phyloP scores from a whole-genome alignment of 2,113 vertebrate species.

The Anolis sagrei region DNA sequence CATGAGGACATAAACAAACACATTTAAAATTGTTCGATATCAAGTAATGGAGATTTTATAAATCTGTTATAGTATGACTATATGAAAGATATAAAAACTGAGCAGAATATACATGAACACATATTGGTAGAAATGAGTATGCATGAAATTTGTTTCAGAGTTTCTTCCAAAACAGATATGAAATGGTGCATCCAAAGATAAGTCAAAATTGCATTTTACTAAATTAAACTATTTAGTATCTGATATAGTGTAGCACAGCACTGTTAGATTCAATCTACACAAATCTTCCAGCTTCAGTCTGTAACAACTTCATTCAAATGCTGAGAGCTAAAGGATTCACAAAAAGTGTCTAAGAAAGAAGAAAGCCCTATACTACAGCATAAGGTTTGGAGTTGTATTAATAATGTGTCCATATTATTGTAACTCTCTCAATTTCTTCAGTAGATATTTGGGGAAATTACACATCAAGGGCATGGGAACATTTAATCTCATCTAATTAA shows the following conservation, averaged over 20 bases:
- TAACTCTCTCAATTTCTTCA: background rate
- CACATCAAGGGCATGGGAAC: no score
- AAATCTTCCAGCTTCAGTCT: constrained; percentile 26
- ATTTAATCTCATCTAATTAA: no score
- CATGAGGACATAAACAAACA: background rate
- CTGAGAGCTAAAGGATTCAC: constrained; percentile 13
- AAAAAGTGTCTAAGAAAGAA: constrained; percentile 5
- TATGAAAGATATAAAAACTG: background rate
- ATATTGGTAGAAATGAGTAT: constrained; percentile 15
- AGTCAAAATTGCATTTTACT: constrained; percentile 26
- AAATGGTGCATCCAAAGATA: constrained; percentile 44
- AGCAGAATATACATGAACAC: background rate
- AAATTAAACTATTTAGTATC: constrained; percentile 32
- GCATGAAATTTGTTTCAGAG: constrained; percentile 16
- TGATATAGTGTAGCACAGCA: background rate
- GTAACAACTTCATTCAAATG: constrained; percentile 46
- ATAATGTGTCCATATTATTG: background rate
- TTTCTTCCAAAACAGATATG: constrained; percentile 24
- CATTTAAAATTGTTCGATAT: background rate
- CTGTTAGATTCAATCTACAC: constrained; percentile 36
- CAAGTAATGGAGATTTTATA: background rate
- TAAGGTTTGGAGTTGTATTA: background rate
- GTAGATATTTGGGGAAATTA: no score
- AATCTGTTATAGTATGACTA: background rate
- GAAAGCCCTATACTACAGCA: constrained; percentile 22